A percentile compares a stretch with the other conserved stretches of the same genome.
phyloP scores from a whole-genome alignment of 2,797 vertebrate genomes.

The Takifugu ocellatus region DNA sequence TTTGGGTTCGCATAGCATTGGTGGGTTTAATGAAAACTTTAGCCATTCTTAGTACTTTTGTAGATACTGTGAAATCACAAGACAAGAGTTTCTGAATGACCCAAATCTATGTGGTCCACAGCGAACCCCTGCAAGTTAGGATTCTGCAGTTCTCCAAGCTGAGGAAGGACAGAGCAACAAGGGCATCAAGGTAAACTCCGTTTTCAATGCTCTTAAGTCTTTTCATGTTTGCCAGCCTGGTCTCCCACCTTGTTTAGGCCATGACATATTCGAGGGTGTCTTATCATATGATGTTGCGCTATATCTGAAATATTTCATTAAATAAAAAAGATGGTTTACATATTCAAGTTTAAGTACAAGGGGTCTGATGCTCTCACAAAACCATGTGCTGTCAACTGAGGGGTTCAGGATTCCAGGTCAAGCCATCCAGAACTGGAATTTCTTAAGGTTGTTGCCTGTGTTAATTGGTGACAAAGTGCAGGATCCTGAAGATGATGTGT shows the following conservation, averaged over 20 bases:
- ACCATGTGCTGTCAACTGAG: slow-evolving; percentile 5
- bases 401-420: not conserved
- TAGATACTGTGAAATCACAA: not conserved
- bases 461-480: slow-evolving; percentile 28
- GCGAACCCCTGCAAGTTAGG: slow-evolving; percentile 5
- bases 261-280: slow-evolving; percentile 33
- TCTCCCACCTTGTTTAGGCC: slow-evolving; percentile 26
- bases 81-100: slow-evolving; percentile 3
- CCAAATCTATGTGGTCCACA: slow-evolving; percentile 10
- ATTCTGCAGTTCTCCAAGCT: slow-evolving; percentile 10
- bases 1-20: no score
- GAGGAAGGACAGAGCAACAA: no score
- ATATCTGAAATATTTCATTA: slow-evolving; percentile 23
- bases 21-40: not conserved
- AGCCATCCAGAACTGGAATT: slow-evolving; percentile 18
- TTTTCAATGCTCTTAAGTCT: not conserved
- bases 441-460: slow-evolving; percentile 11
- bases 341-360: slow-evolving; percentile 15
- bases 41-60: not conserved
- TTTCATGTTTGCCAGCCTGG: slow-evolving; percentile 38
- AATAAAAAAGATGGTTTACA: slow-evolving; percentile 17
- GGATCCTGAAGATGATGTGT: slow-evolving; percentile 16
- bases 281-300: slow-evolving; percentile 7
- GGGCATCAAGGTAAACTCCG: slow-evolving; percentile 7
- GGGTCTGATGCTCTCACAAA: slow-evolving; percentile 15